Percentiles rank a stretch among this genome's conserved stretches.
phyloP scores from a whole-genome alignment of 2,113 vertebrate genomes.

The Dicerorhinus sumatrensis region DNA sequence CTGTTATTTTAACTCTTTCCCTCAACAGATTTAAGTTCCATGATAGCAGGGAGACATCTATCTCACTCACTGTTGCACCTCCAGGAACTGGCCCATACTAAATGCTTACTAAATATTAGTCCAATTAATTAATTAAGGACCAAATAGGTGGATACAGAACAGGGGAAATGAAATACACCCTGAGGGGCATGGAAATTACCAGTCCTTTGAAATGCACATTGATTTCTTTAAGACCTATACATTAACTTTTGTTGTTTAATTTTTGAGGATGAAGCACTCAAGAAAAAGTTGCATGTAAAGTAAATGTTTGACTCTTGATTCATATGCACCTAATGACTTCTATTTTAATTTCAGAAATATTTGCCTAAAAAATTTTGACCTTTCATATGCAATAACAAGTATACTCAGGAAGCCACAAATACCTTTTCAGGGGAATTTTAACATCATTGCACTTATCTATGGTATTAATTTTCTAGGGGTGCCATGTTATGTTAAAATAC shows the following conservation, averaged over 20 bases:
- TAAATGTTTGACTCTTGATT: neutral
- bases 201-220: neutral
- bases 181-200: neutral
- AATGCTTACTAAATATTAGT: neutral
- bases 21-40: neutral
- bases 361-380: neutral
- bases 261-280: neutral
- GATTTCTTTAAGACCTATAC: neutral
- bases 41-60: neutral
- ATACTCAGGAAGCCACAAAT: neutral
- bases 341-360: slow-evolving; percentile 5
- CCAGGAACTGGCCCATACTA: neutral
- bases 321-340: neutral
- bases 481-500: too few relatives aligned
- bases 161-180: neutral
- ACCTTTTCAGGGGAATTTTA: neutral
- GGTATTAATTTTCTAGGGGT: neutral
- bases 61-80: neutral
- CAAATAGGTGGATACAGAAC: neutral
- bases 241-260: neutral
- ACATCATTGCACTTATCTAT: neutral
- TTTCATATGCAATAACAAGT: neutral
- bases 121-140: neutral
- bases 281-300: neutral
- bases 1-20: neutral